These are phyloP conservation scores for Melanotaenia boesemani DNA, from an alignment of 2,797 vertebrate genomes.

Conservation along the genomic window DNA sequence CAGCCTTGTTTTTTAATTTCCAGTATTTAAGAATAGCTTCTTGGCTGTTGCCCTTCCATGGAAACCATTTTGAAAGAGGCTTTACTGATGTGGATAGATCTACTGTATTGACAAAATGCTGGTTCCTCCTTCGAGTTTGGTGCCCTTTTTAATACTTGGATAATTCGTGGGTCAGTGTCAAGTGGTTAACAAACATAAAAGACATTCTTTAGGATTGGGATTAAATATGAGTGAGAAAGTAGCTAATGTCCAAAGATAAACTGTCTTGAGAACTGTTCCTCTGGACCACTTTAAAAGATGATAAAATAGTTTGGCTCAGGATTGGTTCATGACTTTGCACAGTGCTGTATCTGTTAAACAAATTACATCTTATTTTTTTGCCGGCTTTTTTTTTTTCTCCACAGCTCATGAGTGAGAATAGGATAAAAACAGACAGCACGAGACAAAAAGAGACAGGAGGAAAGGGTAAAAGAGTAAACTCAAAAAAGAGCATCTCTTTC, in stretches of 20 bases:
- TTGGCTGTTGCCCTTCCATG: background rate
- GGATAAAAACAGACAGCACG: slow-evolving; percentile 5
- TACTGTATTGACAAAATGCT: too few species aligned
- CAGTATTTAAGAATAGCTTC: too few species aligned
- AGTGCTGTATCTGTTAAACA: slow-evolving; percentile 33
- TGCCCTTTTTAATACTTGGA: too few species aligned
- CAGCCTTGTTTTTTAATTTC: too few species aligned
- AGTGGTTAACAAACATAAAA: background rate
- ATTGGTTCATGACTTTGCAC: background rate
- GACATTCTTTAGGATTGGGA: background rate
- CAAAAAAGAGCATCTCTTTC: slow-evolving; percentile 29
- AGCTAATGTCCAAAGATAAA: too few species aligned
- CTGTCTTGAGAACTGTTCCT: too few species aligned
- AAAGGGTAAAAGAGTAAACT: slow-evolving; percentile 28
- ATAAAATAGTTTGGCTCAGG: background rate
- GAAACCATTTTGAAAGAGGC: too few species aligned
- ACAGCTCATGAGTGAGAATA: slow-evolving; percentile 6
- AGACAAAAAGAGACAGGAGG: slow-evolving; percentile 10
- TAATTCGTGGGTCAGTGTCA: background rate
- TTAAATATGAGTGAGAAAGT: too few species aligned
- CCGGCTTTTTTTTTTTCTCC: background rate
- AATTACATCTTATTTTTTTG: slow-evolving; percentile 1
- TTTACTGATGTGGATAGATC: too few species aligned
- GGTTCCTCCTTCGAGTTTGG: background rate
- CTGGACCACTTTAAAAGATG: background rate